Percentiles rank a stretch among this genome's conserved stretches.
Conservation (phyloP, 2,888 invertebrate species). For the Teleiodes luculella region DNA sequence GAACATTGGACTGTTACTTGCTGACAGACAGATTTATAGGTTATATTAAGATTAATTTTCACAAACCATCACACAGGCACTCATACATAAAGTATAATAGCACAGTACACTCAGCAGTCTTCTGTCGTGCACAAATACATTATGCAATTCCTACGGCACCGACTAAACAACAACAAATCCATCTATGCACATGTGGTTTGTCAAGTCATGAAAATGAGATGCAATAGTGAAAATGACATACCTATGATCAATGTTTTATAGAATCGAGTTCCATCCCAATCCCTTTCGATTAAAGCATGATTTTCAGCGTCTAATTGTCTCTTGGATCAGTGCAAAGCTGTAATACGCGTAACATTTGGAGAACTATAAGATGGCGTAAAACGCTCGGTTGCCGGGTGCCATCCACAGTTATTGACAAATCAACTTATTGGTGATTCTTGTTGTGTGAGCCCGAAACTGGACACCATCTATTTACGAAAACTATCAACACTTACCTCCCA, state of each 20-base stretch:
- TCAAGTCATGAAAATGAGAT: conserved; percentile 63
- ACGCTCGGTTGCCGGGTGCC: conserved; percentile 77
- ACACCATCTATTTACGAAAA: conserved; percentile 57
- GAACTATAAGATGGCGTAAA: conserved; percentile 78
- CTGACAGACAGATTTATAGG: conserved; percentile 21
- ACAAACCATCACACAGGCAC: conserved; percentile 33
- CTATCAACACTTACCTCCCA: conserved; percentile 75
- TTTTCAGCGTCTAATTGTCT: conserved; percentile 57
- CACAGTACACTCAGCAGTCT: conserved; percentile 34
- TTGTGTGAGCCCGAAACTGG: conserved; percentile 57
- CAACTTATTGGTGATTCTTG: conserved; percentile 59
- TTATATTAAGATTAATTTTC: conserved; percentile 26
- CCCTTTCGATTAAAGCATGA: conserved; percentile 56
- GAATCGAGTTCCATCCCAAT: conserved; percentile 55
- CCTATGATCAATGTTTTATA: conserved; percentile 57
- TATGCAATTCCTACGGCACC: conserved; percentile 53
- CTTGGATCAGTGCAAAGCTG: conserved; percentile 58
- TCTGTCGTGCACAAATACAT: conserved; percentile 53
- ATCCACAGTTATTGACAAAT: conserved; percentile 71
- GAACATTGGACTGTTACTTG: conserved; percentile 65
- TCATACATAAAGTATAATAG: conserved; percentile 33
- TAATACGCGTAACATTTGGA: conserved; percentile 73
- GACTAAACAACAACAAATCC: conserved; percentile 67
- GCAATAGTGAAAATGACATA: conserved; percentile 71
- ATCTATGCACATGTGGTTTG: conserved; percentile 72